A percentile compares a stretch with the other conserved stretches of the same genome.
phyloP scores from a whole-genome alignment of 2,113 vertebrate species.

The Notiomystis cincta region DNA sequence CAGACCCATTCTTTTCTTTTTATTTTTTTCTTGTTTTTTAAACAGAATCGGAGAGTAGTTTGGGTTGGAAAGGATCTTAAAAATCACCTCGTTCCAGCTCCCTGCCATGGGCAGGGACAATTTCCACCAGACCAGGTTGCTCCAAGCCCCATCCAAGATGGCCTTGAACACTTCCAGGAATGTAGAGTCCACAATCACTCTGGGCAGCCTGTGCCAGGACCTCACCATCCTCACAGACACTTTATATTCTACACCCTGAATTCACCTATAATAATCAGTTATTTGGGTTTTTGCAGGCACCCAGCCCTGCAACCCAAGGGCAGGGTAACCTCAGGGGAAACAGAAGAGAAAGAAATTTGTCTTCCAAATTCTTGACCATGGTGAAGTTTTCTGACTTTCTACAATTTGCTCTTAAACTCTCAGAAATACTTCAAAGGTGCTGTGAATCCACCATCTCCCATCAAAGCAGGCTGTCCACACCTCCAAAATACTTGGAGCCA shows the following conservation, averaged over 20 bases:
- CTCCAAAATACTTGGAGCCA: background rate
- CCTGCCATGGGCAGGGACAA: background rate
- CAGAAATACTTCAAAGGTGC: background rate
- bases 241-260: background rate
- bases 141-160: background rate
- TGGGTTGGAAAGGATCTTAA: background rate
- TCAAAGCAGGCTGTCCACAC: background rate
- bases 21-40: background rate
- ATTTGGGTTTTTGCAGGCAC: background rate
- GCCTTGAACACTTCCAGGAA: background rate
- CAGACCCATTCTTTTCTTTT: fast-evolving
- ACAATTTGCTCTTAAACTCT: background rate
- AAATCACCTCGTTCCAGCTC: background rate
- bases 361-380: fast-evolving
- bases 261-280: fast-evolving
- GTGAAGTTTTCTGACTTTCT: background rate
- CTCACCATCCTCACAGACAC: background rate
- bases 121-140: no score
- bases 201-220: background rate
- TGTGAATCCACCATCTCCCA: background rate
- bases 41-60: background rate
- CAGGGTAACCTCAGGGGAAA: background rate
- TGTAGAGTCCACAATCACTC: background rate
- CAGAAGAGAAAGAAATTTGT: background rate
- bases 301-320: background rate